A percentile compares a stretch with the other conserved stretches of the same genome.
These are phyloP conservation scores for Gymnoscelis rufifasciata DNA, from an alignment of 2,888 invertebrate genomes.

Conservation along the genomic window DNA sequence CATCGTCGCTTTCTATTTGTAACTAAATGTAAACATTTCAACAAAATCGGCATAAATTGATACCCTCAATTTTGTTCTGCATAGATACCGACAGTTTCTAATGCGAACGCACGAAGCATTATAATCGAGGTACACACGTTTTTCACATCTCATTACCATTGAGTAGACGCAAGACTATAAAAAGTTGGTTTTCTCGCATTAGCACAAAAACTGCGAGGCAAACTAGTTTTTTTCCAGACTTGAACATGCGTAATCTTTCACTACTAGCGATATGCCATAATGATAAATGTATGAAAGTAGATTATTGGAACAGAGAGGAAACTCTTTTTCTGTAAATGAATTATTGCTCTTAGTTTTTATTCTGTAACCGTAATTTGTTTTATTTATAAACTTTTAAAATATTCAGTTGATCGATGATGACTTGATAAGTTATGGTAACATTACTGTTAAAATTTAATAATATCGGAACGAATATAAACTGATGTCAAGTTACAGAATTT, in stretches of 20 bases:
- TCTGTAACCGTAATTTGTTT: no score
- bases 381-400: no score
- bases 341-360: no score
- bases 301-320: no score
- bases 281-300: no score
- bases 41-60: not conserved
- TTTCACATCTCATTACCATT: slow-evolving; percentile 7
- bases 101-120: slow-evolving; percentile 2
- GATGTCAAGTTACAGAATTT: no score
- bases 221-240: slow-evolving; percentile 19
- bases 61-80: not conserved
- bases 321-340: no score
- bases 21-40: not conserved
- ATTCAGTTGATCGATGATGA: no score
- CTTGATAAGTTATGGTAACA: no score
- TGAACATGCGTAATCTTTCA: not conserved
- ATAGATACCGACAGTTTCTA: slow-evolving; percentile 4
- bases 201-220: slow-evolving; percentile 20
- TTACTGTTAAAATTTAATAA: no score
- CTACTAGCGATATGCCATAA: no score
- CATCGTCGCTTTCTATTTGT: not conserved
- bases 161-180: slow-evolving; percentile 10
- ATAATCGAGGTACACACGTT: slow-evolving; percentile 7
- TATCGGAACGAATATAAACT: no score
- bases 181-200: slow-evolving; percentile 11